phyloP scores from a whole-genome alignment of 2,113 vertebrate species.

The Pelecanoides urinatrix region DNA sequence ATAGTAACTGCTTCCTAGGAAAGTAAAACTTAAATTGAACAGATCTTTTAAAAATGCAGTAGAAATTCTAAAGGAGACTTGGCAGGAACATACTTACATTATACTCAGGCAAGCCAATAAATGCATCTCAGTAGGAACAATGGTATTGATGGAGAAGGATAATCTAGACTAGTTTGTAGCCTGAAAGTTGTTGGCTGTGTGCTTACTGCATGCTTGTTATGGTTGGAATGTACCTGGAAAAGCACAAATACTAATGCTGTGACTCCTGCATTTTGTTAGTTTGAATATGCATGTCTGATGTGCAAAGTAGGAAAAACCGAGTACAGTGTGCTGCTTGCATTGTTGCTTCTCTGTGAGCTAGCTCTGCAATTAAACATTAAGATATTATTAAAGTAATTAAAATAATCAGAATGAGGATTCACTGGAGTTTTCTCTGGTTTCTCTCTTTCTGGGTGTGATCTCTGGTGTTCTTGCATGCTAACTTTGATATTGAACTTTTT shows the following conservation, averaged over 20 bases:
- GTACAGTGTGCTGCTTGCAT: not conserved
- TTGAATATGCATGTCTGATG: not conserved
- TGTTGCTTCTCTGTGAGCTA: not conserved
- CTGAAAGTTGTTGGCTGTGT: not conserved
- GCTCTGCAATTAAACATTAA: not conserved
- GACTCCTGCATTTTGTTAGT: not conserved
- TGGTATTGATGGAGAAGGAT: not conserved
- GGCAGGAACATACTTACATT: not conserved
- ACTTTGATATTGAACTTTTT: not conserved
- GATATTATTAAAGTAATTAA: not conserved
- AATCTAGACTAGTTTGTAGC: not conserved
- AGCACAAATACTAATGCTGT: not conserved
- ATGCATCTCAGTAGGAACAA: not conserved
- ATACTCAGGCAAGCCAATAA: not conserved
- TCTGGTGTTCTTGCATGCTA: not conserved
- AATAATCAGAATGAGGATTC: not conserved
- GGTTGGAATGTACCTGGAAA: not conserved
- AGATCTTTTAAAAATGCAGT: not conserved
- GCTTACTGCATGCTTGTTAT: not conserved
- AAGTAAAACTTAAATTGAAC: not conserved
- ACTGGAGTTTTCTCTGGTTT: not conserved
- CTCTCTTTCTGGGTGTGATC: not conserved
- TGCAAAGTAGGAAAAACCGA: not conserved
- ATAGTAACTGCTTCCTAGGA: not conserved
- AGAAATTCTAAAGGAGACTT: not conserved